Base-by-base conservation (phyloP, 1,140 invertebrate genomes). In the Drosophila insularis region DNA sequence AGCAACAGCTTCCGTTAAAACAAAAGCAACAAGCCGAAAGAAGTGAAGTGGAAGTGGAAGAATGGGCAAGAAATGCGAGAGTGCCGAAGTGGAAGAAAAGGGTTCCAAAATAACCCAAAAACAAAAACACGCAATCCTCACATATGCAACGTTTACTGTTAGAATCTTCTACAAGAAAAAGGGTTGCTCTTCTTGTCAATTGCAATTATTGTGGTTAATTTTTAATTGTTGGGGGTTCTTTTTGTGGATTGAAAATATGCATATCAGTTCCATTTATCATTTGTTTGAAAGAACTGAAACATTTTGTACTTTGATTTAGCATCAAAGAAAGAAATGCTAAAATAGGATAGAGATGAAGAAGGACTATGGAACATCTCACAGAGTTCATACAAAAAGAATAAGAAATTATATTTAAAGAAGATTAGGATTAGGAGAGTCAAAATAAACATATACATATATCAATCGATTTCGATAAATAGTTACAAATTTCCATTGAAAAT, bases 1-100 rank as follows among this genome's bases (percentile, higher is more conserved):
- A 89, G 80, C 72, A 77, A 71, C 73, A 87, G 85, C 84, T 87
- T 87, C 84, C 84, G 84, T 89, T 89, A 89, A 87, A 89, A 87
- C 84, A 87, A 89, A 27, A 76, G 81, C 50, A 73, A 69, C 71
- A 73, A 67, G 68, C 40, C 61, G 63, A 61, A 67, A 67, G 53
- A 69, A 74, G 67, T 32, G 59, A 64, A 68, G 46, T 46, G 54
- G 65, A 40, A 50, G 43, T 21, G 43, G 43, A 11, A 27, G 53
- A 17, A 56, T 35, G 50, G 10, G 60, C 46, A 60, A 46, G 27
- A 27, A 65, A 55, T 8, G 11, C 43, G 43, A 46, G 43, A 50
- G 43, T 50, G 43, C 7, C 43, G n/a, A 10, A 50, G 43, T 50
- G 43, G 19, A 70, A 66, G 85, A 81, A 84, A 81, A 74, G 79